Evolutionary conservation across 1,140 invertebrate genomes (phyloP).

Genomic region (Caerostris darwini): DNA sequence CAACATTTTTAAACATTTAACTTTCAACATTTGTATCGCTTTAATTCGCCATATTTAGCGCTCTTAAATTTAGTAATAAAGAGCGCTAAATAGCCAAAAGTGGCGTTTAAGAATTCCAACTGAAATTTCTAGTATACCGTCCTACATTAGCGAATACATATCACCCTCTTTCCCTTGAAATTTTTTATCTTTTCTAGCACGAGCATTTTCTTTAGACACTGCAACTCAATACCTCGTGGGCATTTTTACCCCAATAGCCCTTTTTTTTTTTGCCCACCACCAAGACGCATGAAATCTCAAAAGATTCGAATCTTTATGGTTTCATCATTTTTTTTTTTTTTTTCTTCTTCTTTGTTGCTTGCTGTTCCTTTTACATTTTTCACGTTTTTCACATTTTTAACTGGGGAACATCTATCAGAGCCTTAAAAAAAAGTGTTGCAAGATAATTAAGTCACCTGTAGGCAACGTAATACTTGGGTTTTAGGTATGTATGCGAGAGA

Average conservation of each 20-base stretch:
- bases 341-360: neutral
- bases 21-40: too few relatives aligned
- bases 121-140: slow-evolving; percentile 42
- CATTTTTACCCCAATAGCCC: slow-evolving; percentile 46
- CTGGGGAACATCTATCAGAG: slow-evolving; percentile 41
- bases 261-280: slow-evolving; percentile 16
- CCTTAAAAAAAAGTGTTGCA: neutral
- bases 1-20: too few relatives aligned
- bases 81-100: slow-evolving; percentile 65
- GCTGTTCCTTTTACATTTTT: slow-evolving; percentile 27
- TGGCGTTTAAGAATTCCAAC: neutral
- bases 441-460: slow-evolving; percentile 76
- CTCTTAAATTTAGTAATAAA: neutral
- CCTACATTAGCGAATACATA: slow-evolving; percentile 72
- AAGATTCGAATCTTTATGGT: slow-evolving; percentile 69
- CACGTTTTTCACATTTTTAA: slow-evolving; percentile 47
- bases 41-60: too few relatives aligned
- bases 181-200: slow-evolving; percentile 59
- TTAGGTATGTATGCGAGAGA: neutral
- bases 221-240: slow-evolving; percentile 52
- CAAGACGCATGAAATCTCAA: slow-evolving; percentile 20
- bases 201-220: slow-evolving; percentile 61
- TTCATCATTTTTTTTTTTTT: slow-evolving; percentile 1
- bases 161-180: slow-evolving; percentile 28
- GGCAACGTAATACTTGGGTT: slow-evolving; percentile 17